A percentile compares a stretch with the other conserved stretches of the same genome.
Conservation (phyloP, 2,113 vertebrate species). For the Pachypanchax playfairii region DNA sequence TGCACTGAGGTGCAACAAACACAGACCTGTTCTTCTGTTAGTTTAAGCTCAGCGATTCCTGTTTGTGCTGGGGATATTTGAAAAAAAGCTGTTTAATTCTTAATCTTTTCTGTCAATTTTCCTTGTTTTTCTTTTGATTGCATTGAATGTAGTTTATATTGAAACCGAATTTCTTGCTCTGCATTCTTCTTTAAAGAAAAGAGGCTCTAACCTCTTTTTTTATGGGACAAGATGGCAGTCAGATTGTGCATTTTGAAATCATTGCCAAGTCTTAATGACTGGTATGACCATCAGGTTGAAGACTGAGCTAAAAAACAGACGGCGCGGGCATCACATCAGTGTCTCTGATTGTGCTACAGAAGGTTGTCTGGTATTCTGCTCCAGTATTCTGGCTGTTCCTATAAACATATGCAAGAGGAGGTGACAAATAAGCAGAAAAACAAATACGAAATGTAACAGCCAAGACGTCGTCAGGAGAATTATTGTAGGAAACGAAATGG, state of each 20-base stretch:
- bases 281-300: conserved; percentile 35
- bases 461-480: conserved; percentile 31
- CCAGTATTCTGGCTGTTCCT: conserved; percentile 24
- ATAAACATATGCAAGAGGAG: conserved; percentile 30
- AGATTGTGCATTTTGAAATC: conserved; percentile 35
- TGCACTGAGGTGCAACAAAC: conserved; percentile 38
- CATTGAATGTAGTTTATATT: too few relatives aligned
- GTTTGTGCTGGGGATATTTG: conserved; percentile 6
- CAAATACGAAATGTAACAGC: conserved; percentile 38
- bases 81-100: too few relatives aligned
- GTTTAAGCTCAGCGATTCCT: background rate
- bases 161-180: too few relatives aligned
- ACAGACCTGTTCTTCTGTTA: conserved; percentile 15
- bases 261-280: conserved; percentile 26
- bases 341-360: conserved; percentile 21
- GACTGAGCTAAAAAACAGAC: conserved; percentile 14
- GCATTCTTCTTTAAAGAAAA: too few relatives aligned
- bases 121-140: too few relatives aligned
- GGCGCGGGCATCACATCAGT: conserved; percentile 24
- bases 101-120: too few relatives aligned
- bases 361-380: conserved; percentile 35
- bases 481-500: background rate
- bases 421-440: conserved; percentile 33
- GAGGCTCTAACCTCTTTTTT: too few relatives aligned
- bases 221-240: too few relatives aligned